Percentiles rank a stretch among this genome's conserved stretches.
Conservation (phyloP, 2,113 vertebrate genomes). For the Pipa parva region DNA sequence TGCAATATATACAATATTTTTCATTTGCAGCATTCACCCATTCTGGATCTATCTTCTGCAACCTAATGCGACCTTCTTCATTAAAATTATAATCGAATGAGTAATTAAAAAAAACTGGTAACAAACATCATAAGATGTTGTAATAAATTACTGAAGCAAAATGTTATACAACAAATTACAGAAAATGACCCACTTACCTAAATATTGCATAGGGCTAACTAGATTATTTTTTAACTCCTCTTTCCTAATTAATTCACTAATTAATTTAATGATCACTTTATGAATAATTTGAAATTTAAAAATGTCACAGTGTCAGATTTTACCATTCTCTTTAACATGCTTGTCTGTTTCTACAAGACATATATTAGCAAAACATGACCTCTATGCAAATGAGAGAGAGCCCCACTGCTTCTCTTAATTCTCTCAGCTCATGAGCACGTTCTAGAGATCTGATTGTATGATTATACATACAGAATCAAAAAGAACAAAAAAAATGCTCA, state of each 20-base stretch:
- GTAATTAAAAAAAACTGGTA: conserved; percentile 94
- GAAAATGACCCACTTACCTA: conserved; percentile 83
- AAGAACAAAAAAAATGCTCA: too few relatives aligned
- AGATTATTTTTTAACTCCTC: conserved; percentile 69
- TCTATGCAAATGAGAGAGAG: conserved; percentile 70
- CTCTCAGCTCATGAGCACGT: conserved; percentile 50
- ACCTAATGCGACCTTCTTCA: conserved; percentile 44
- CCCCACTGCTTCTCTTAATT: conserved; percentile 64
- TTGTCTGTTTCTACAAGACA: conserved; percentile 76
- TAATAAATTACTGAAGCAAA: conserved; percentile 74
- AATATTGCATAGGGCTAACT: conserved; percentile 66
- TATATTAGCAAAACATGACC: conserved; percentile 79
- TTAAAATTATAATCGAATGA: conserved; percentile 62
- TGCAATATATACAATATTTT: too few relatives aligned
- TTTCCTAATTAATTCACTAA: conserved; percentile 88
- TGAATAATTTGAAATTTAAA: conserved; percentile 85
- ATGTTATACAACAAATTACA: conserved; percentile 86
- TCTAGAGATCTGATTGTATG: conserved; percentile 56
- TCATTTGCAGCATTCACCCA: too few relatives aligned
- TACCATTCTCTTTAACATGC: conserved; percentile 71
- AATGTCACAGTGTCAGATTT: conserved; percentile 80
- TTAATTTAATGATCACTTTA: conserved; percentile 88
- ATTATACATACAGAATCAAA: conserved; percentile 54
- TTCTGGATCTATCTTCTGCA: too few relatives aligned
- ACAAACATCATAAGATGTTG: conserved; percentile 84